These are phyloP conservation scores for Xanthia togata DNA, from an alignment of 2,888 invertebrate genomes.

Conservation along the genomic window DNA sequence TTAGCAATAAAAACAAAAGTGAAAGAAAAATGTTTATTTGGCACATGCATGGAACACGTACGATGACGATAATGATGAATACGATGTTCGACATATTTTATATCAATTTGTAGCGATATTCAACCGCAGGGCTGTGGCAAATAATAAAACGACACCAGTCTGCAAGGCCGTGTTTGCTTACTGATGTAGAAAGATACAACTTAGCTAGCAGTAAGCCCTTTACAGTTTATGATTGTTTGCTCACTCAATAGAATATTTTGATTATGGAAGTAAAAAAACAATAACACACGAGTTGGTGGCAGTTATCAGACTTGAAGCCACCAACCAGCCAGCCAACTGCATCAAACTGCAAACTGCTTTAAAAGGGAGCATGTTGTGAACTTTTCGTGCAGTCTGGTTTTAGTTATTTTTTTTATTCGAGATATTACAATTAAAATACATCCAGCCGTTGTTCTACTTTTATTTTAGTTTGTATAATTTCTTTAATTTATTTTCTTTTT, in stretches of 20 bases:
- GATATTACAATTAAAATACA: background rate
- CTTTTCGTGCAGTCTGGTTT: background rate
- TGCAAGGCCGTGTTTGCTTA: constrained; percentile 88
- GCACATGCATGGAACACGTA: background rate
- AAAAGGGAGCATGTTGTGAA: background rate
- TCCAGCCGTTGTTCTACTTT: background rate
- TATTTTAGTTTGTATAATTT: too few relatives aligned
- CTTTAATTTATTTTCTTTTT: too few relatives aligned
- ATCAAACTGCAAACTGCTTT: background rate
- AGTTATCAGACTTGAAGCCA: background rate
- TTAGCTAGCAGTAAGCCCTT: constrained; percentile 69
- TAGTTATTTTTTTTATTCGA: too few relatives aligned
- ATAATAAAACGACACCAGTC: constrained; percentile 84
- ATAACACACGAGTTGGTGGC: background rate
- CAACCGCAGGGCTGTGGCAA: constrained; percentile 83
- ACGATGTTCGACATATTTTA: constrained; percentile 47
- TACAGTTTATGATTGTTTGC: constrained; percentile 34
- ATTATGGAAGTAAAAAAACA: background rate
- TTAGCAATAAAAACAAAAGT: background rate
- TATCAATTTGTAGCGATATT: constrained; percentile 67
- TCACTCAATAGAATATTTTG: constrained; percentile 2
- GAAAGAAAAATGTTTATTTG: background rate
- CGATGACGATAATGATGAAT: constrained; percentile 5
- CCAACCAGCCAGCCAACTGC: too few relatives aligned
- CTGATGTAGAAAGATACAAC: constrained; percentile 83